Evolutionary conservation across 2,888 invertebrate genomes (phyloP), one percentile per base, ranked within the genome.

Genomic region (Phengaris alcon): DNA sequence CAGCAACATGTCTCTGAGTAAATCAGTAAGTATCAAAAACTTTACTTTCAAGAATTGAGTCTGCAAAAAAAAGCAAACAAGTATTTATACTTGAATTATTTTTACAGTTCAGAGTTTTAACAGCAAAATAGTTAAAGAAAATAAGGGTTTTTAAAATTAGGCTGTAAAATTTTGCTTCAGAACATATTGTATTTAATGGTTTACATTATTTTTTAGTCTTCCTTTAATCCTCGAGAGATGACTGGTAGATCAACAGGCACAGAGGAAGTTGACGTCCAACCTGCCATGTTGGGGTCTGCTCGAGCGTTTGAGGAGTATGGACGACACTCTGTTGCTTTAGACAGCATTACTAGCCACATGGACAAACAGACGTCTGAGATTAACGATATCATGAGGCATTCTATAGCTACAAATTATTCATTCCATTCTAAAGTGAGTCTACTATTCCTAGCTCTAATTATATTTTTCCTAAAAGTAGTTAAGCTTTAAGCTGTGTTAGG

Each of bases 171-270:
- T 3, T 35, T 35, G 35, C 35, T 35, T 35, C 35, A 35, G 35
- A 35, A 35, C 35, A 4, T 35, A 35, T 35, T 48, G 2, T 48
- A 48, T 48, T 46, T 6, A 46, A 35, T 35, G 35, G 35, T 35
- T n/a, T 75, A 12, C 72, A 35, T 59, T 13, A 68, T 22, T 72
- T 80, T 87, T 59, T 79, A 93, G 93, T 86, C 87, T 68, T 81
- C 87, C 12, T 93, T 93, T 77, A 88, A 90, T 78, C 90, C 92
- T 74, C 89, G 90, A 12, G 93, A 93, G 81, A 87, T 93, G 86
- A 91, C 91, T 8, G 93, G 93, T 0, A 84, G 93, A 74, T 93
- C 93, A 0, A 93, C 93, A 35, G 91, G 86, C 1, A 82, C 91
- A 7, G 87, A 88, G 8, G 88, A 88, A 13, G 77, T 82, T 3